These are phyloP conservation scores for Acanthosepion pharaonis DNA, from an alignment of 2,888 invertebrate genomes.

Conservation along the genomic window DNA sequence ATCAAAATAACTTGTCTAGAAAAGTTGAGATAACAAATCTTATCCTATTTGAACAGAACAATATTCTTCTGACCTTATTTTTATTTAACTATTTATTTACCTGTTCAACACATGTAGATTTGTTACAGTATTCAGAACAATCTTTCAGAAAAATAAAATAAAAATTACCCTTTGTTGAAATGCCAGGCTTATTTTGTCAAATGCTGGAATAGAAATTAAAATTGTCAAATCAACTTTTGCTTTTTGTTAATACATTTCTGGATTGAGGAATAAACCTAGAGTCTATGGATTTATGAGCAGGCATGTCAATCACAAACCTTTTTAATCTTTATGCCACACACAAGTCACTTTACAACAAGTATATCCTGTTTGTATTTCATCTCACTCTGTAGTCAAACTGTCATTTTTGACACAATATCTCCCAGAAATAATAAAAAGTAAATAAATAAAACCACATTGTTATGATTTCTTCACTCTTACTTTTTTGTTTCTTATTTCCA, in stretches of 20 bases:
- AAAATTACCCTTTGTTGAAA: background rate
- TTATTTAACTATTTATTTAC: background rate
- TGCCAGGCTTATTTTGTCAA: background rate
- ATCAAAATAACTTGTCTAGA: background rate
- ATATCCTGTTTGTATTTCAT: constrained; percentile 33
- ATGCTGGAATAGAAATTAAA: background rate
- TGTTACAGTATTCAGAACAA: background rate
- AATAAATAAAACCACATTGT: background rate
- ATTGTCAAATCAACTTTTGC: background rate
- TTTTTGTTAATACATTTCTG: background rate
- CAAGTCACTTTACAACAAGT: background rate
- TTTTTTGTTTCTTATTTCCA: background rate
- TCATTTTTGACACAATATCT: constrained; percentile 33
- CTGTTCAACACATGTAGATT: background rate
- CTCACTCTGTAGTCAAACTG: background rate
- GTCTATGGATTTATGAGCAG: background rate
- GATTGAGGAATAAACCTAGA: background rate
- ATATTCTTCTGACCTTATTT: background rate
- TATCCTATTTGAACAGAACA: background rate
- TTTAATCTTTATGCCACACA: background rate
- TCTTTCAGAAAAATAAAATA: background rate
- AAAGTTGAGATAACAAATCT: background rate
- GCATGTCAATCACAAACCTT: background rate
- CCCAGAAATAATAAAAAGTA: background rate
- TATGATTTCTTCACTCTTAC: background rate